Conservation (phyloP, 1,140 invertebrate genomes). For the Aricia agestis region DNA sequence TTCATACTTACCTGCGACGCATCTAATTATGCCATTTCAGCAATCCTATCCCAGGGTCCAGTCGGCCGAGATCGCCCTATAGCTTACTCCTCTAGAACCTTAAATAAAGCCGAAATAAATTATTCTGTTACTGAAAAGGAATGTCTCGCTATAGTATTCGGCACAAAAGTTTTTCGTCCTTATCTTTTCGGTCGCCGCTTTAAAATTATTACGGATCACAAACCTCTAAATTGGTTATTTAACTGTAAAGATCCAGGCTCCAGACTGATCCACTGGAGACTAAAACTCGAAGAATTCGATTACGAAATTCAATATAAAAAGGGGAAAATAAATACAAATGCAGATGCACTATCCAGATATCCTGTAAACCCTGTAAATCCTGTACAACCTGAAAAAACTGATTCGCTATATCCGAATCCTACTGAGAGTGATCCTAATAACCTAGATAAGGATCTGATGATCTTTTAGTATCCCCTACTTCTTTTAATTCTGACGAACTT, state of each 20-base stretch:
- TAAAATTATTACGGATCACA: conserved; percentile 14
- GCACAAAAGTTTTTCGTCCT: conserved; percentile 16
- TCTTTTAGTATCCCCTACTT: conserved; percentile 21
- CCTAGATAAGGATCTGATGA: conserved; percentile 33
- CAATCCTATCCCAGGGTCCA: conserved; percentile 18
- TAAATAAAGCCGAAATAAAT: conserved; percentile 16
- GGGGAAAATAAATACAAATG: conserved; percentile 14
- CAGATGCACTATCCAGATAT: background rate
- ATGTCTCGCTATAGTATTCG: conserved; percentile 18
- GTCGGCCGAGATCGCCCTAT: conserved; percentile 20
- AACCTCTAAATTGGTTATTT: conserved; percentile 15
- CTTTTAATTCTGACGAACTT: conserved; percentile 19
- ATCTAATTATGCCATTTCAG: conserved; percentile 20
- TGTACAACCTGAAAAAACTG: conserved; percentile 1
- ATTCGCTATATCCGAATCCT: background rate
- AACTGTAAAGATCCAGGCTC: conserved; percentile 14
- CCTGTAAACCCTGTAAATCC: background rate
- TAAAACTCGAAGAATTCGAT: conserved; percentile 15
- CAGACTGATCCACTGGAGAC: background rate
- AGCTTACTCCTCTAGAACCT: conserved; percentile 12
- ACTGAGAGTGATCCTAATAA: conserved; percentile 16
- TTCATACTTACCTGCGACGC: conserved; percentile 17
- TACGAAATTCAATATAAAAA: conserved; percentile 17
- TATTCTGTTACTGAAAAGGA: conserved; percentile 18
- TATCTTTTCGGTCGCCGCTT: conserved; percentile 17